A percentile compares a stretch with the other conserved stretches of the same genome.
phyloP scores from a whole-genome alignment of 64 coral and sea anemone genomes.

The Cladopsammia gracilis region DNA sequence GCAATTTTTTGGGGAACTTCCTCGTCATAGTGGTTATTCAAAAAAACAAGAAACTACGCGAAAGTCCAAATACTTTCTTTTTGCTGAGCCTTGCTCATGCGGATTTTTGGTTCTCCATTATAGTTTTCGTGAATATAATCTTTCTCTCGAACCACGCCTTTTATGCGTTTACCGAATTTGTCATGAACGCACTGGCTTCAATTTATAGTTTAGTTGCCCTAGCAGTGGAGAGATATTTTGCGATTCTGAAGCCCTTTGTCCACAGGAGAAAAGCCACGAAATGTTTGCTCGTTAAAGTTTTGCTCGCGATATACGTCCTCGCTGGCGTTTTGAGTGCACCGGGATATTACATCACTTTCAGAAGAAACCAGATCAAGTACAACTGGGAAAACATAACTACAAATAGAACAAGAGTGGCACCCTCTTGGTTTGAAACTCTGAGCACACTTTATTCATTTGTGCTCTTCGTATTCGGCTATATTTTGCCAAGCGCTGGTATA shows the following conservation, averaged over 20 bases:
- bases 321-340: not conserved
- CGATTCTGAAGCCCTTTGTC: slow-evolving; percentile 60
- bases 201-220: slow-evolving; percentile 2
- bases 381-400: not conserved
- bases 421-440: not conserved
- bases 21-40: not conserved
- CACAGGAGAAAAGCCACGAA: slow-evolving; percentile 11
- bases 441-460: not conserved
- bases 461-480: not conserved
- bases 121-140: not conserved
- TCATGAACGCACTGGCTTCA: not conserved
- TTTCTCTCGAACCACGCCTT: not conserved
- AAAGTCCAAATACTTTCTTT: slow-evolving; percentile 22
- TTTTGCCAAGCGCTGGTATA: not conserved
- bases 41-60: not conserved
- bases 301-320: not conserved
- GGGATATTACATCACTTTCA: not conserved
- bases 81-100: not conserved
- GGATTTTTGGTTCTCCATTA: not conserved
- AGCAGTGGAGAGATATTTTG: slow-evolving; percentile 54
- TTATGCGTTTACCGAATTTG: not conserved
- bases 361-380: not conserved
- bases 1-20: not conserved
- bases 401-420: not conserved
- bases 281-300: not conserved